A percentile compares a stretch with the other conserved stretches of the same genome.
These are phyloP conservation scores for Rhizoglyphus robini DNA, from an alignment of 1,140 invertebrate genomes.

Conservation along the genomic window DNA sequence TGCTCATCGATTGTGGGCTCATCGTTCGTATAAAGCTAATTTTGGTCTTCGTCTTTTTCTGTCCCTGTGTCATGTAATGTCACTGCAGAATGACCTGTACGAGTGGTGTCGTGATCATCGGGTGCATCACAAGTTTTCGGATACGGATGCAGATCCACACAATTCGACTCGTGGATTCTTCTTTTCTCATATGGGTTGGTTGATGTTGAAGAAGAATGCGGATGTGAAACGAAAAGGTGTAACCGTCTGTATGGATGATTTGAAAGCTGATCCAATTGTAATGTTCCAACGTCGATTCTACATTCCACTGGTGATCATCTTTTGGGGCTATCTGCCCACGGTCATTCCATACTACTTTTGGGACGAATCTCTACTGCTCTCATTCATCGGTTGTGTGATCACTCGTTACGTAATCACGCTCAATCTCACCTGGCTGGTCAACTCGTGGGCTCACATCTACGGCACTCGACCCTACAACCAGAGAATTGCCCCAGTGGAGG, in stretches of 20 bases:
- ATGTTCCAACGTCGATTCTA: constrained; percentile 71
- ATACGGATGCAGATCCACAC: constrained; percentile 66
- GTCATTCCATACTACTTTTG: neutral
- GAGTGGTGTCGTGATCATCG: constrained; percentile 73
- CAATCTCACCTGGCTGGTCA: constrained; percentile 87
- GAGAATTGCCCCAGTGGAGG: constrained; percentile 56
- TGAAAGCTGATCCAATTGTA: constrained; percentile 64
- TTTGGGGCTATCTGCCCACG: constrained; percentile 45
- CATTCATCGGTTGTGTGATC: constrained; percentile 55
- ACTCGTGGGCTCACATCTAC: constrained; percentile 82
- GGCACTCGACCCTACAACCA: constrained; percentile 76
- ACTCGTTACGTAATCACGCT: constrained; percentile 51
- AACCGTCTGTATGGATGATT: constrained; percentile 68
- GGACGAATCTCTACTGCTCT: constrained; percentile 40
- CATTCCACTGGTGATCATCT: constrained; percentile 55
- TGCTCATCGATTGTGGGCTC: constrained; percentile 42
- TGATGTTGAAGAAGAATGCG: constrained; percentile 58
- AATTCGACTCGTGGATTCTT: constrained; percentile 62
- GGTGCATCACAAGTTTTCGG: constrained; percentile 65
- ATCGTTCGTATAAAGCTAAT: constrained; percentile 40
- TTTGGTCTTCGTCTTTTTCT: constrained; percentile 36
- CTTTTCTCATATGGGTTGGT: constrained; percentile 64
- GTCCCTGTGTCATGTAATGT: constrained; percentile 11
- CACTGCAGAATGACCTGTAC: constrained; percentile 9
- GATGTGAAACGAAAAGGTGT: constrained; percentile 55